Base-by-base conservation (phyloP, 2,113 vertebrate genomes). In the Caranx ignobilis region DNA sequence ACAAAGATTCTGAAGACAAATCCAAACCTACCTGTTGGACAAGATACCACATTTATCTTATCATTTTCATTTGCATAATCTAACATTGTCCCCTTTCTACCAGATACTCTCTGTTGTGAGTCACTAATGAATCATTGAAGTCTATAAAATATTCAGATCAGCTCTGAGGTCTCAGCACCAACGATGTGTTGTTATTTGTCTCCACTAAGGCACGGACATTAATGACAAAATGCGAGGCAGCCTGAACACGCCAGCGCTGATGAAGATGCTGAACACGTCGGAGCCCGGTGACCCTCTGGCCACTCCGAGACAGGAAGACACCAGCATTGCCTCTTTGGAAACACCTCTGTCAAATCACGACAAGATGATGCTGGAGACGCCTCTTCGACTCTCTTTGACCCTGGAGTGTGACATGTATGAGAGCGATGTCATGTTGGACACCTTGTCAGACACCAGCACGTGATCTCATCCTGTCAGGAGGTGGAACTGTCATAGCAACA, bases 371-470 rank as follows among this genome's bases (percentile, higher is more conserved):
- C 92, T 96, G 35, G 97, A 98, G 73, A 91, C 94, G 8, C 95
- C 95, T 41, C 95, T 96, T 66, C 95, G 95, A 2, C 87, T 96
- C 75, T 96, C 97, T 79, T 95, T 99, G 82, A 94, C 96, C 1
- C 95, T 98, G 77, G 98, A 99, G 92, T 98, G 97, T 26, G 97
- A 99, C 91, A 97, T 98, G 97, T 98, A 97, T 15, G 98, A 99
- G 94, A 99, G 96, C 60, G 97, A 99, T 86, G 96, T 99, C 96
- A 99, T 99, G 96, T 91, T 99, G 87, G 97, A 99, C 93, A 98
- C 97, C 0, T 95, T 99, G 96, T 99, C 98, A 43, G 98, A 99
- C 94, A 97, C 97, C 45, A 99, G 97, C 85, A 97, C 96, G 4
- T 99, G 94, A 96, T 94, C 90, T 92, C 62, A 55, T 39, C 71